phyloP scores from a whole-genome alignment of 2,113 vertebrate genomes.

The Piaya cayana region DNA sequence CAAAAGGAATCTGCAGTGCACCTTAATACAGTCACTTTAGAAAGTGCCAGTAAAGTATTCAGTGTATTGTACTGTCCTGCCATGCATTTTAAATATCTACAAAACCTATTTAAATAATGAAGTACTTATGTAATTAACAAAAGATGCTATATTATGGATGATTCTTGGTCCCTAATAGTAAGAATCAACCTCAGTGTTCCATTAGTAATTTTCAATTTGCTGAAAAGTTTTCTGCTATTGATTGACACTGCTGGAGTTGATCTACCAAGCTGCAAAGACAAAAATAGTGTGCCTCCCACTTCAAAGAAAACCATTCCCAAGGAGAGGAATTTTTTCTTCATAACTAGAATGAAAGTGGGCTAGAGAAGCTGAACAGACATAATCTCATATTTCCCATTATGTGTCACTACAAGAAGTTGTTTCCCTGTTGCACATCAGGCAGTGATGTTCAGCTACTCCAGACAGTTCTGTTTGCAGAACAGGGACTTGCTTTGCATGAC shows the following conservation, averaged over 20 bases:
- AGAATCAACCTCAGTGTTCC: not conserved
- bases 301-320: not conserved
- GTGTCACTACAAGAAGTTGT: not conserved
- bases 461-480: not conserved
- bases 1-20: not conserved
- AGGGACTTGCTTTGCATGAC: not conserved
- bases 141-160: conserved; percentile 23
- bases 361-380: not conserved
- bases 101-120: not conserved
- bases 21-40: not conserved
- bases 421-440: not conserved
- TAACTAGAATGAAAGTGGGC: not conserved
- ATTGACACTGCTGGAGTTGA: not conserved
- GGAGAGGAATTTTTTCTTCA: not conserved
- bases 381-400: not conserved
- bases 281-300: not conserved
- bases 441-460: not conserved
- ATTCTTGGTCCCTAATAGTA: not conserved
- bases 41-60: not conserved
- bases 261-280: not conserved
- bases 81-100: conserved; percentile 9
- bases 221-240: not conserved
- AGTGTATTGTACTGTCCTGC: not conserved
- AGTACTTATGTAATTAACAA: not conserved
- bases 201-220: conserved; percentile 28